phyloP scores from a whole-genome alignment of 2,113 vertebrate genomes.

The Sisor rabdophorus region DNA sequence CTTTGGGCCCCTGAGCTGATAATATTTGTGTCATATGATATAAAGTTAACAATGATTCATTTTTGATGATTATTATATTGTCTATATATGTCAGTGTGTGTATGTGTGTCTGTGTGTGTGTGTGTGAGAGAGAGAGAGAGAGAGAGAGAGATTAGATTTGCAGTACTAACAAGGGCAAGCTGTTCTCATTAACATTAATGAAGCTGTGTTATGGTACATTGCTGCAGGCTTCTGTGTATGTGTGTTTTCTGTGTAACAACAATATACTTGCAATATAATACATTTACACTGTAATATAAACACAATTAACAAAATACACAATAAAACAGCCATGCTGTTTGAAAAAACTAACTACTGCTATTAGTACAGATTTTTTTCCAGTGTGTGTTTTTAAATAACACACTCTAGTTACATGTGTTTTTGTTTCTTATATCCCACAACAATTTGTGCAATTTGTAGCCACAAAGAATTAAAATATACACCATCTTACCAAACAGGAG shows the following conservation, averaged over 20 bases:
- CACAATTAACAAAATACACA: background rate
- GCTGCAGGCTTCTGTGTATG: background rate
- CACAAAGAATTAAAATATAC: background rate
- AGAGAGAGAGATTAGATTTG: background rate
- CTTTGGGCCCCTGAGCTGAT: too few species aligned
- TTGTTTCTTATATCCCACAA: background rate
- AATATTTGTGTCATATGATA: too few species aligned
- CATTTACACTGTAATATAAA: background rate
- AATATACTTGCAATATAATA: background rate
- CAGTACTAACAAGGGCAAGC: conserved; percentile 20
- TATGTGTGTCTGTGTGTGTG: background rate
- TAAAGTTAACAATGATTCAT: background rate
- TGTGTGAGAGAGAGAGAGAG: conserved; percentile 6
- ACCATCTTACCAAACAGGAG: background rate
- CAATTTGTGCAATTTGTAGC: background rate
- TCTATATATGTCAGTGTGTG: background rate
- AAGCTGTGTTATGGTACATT: background rate
- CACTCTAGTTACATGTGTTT: background rate
- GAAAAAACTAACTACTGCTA: background rate
- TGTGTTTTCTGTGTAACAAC: background rate
- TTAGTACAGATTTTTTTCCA: too few species aligned
- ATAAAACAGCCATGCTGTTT: background rate
- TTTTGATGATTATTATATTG: background rate
- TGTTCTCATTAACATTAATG: conserved; percentile 36
- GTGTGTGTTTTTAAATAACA: too few species aligned